Percentiles rank a stretch among this genome's conserved stretches.
Conservation (phyloP, 2,888 invertebrate species). For the Carterocephalus palaemon region DNA sequence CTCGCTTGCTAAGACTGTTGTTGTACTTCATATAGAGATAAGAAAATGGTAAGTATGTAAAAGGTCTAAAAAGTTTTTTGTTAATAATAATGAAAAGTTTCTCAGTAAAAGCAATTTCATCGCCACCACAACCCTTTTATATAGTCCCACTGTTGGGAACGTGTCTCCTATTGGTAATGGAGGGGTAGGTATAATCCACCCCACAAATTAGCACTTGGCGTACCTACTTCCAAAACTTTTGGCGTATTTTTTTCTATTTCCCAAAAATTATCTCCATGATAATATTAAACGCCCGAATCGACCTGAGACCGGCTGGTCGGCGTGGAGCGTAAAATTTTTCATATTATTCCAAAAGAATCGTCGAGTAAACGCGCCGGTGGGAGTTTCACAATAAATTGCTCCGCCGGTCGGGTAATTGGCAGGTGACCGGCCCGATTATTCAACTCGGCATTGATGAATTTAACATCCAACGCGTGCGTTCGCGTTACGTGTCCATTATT, state of each 20-base stretch:
- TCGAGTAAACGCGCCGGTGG: constrained; percentile 28
- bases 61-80: too few relatives aligned
- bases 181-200: too few relatives aligned
- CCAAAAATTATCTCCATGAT: not conserved
- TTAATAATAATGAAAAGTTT: too few relatives aligned
- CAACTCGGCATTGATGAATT: constrained; percentile 29
- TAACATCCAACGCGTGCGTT: constrained; percentile 11
- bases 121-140: too few relatives aligned
- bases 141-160: too few relatives aligned
- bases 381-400: constrained; percentile 34
- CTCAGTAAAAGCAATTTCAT: too few relatives aligned
- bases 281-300: constrained; percentile 6
- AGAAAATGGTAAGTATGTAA: too few relatives aligned
- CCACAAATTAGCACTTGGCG: too few relatives aligned
- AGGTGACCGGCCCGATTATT: constrained; percentile 37
- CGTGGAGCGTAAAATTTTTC: constrained; percentile 28
- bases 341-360: constrained; percentile 28
- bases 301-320: not conserved
- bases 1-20: too few relatives aligned
- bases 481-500: constrained; percentile 8
- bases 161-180: too few relatives aligned
- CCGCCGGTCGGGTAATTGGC: constrained; percentile 34
- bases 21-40: too few relatives aligned
- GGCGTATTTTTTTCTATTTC: not conserved
- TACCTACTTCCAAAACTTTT: too few relatives aligned